Conservation (phyloP, 2,888 invertebrate genomes). For the Arge pagana region DNA sequence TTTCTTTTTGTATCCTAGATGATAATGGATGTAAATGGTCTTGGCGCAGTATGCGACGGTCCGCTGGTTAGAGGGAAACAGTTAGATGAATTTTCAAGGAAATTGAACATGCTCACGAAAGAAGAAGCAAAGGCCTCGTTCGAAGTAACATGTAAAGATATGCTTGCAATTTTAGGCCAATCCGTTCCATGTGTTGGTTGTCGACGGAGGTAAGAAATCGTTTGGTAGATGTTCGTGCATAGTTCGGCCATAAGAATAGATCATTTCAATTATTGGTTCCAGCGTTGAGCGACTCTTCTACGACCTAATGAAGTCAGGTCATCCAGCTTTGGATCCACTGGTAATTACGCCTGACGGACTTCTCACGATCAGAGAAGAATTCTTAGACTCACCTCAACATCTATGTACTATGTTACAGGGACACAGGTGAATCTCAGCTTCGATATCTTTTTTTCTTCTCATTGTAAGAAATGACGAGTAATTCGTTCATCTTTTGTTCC, state of each 20-base stretch:
- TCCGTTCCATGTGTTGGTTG: slow-evolving; percentile 95
- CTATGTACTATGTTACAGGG: slow-evolving; percentile 84
- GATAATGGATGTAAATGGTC: slow-evolving; percentile 89
- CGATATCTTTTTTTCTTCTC: not conserved
- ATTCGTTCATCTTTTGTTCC: slow-evolving; percentile 41
- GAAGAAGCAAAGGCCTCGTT: slow-evolving; percentile 81
- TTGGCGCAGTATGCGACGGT: slow-evolving; percentile 83
- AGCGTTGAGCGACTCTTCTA: slow-evolving; percentile 90
- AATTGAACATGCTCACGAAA: slow-evolving; percentile 76
- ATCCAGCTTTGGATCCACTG: slow-evolving; percentile 86
- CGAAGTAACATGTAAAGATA: slow-evolving; percentile 80
- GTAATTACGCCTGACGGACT: slow-evolving; percentile 76
- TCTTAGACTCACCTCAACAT: slow-evolving; percentile 77
- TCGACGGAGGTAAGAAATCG: slow-evolving; percentile 73
- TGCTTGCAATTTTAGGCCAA: slow-evolving; percentile 84
- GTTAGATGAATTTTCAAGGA: slow-evolving; percentile 82
- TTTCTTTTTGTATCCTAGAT: too few species aligned
- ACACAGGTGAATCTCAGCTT: slow-evolving; percentile 70
- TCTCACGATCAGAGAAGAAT: slow-evolving; percentile 80
- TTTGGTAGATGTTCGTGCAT: not conserved
- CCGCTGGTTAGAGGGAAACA: slow-evolving; percentile 80
- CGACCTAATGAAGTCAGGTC: slow-evolving; percentile 81
- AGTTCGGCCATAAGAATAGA: not conserved
- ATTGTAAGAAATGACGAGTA: too few species aligned
- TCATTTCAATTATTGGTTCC: slow-evolving; percentile 43